Evolutionary conservation across 1,140 invertebrate species (phyloP), one percentile per base, ranked within the genome.

Genomic region (Patella vulgata): DNA sequence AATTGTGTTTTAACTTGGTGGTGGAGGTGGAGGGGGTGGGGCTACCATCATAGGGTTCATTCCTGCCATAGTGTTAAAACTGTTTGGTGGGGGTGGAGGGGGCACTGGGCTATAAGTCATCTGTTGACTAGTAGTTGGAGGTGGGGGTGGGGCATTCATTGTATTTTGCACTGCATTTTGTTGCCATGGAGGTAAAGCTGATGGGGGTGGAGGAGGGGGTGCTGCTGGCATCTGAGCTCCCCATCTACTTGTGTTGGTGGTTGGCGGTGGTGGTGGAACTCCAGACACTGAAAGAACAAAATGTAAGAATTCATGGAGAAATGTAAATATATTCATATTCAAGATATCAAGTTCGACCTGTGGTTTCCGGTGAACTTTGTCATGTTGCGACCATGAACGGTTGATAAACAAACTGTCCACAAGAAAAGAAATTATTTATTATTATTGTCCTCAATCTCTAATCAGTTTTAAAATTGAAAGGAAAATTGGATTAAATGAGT

Each of bases 21-120:
- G 89, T 6, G 90, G 89, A 0, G 90, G 89, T 8, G 85, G 85
- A 2, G 85, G 85, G 21, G 84, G 84, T 11, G 89, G 89, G 44
- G 89, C 87, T 0, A 88, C 87, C 14, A 90, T 75, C 23, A 89
- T 74, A 6, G 83, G 87, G 1, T 85, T 86, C 27, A 88, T 71
- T 44, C 85, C 87, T 21, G 77, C 77, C 56, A 75, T 73, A n/a
- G 66, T 64, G 52, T 74, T 71, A 71, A 63, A 74, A 33, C 69
- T 63, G 30, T 68, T 69, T n/a, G 77, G 72, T 11, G 79, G 77
- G 21, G 78, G 76, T 3, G 79, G 79, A 14, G 80, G 80, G 9
- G 78, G 78, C n/a, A 71, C 69, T 33, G 66, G 42, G 60, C 76
- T 70, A 14, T 59, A 56, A 43, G 62, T 74, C 51, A 75, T 39